Evolutionary conservation across 2,797 vertebrate species (phyloP).

Genomic region (Gallirallus australis): DNA sequence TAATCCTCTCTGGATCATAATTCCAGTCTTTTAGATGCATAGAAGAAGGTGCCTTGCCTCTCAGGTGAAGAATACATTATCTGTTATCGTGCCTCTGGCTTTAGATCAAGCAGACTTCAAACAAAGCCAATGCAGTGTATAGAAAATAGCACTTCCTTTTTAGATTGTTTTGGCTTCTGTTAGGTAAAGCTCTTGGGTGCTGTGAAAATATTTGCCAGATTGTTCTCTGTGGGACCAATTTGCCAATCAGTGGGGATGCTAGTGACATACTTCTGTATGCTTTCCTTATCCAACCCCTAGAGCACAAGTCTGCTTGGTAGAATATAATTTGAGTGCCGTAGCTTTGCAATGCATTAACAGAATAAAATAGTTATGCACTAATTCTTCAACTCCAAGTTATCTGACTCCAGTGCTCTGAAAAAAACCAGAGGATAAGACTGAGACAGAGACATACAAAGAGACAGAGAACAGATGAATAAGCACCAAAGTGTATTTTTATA

Average conservation of each 20-base stretch:
- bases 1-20: not conserved
- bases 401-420: not conserved
- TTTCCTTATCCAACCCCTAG: not conserved
- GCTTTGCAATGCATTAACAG: not conserved
- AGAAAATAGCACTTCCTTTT: not conserved
- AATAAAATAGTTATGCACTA: not conserved
- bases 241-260: not conserved
- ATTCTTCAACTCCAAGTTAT: not conserved
- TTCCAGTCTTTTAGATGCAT: not conserved
- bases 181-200: not conserved
- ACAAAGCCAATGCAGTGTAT: not conserved
- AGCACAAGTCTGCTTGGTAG: not conserved
- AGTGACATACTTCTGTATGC: not conserved
- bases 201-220: not conserved
- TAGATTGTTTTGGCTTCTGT: not conserved
- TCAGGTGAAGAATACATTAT: slow-evolving; percentile 1
- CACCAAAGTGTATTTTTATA: not conserved
- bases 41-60: not conserved
- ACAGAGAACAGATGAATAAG: not conserved
- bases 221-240: slow-evolving; percentile 1
- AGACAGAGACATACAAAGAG: not conserved
- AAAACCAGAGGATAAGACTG: not conserved
- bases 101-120: slow-evolving; percentile 12
- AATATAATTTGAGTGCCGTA: not conserved
- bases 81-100: not conserved